Evolutionary conservation across 2,888 invertebrate genomes (phyloP).

Genomic region (Drosophila peninsularis): DNA sequence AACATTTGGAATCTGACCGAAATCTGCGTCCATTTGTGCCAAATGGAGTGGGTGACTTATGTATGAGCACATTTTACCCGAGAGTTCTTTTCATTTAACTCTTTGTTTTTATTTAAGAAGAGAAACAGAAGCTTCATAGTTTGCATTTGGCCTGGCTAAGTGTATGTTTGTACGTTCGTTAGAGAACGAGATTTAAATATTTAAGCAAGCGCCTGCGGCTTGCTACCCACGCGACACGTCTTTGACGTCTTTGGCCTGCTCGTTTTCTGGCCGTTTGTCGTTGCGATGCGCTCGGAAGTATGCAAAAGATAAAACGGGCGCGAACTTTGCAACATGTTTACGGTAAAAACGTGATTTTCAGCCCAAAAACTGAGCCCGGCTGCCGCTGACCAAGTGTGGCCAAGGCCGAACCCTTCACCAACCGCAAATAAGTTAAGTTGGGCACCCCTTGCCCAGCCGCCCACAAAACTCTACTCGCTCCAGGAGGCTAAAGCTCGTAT

Average conservation of each 20-base stretch:
- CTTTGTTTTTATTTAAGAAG: conserved; percentile 5
- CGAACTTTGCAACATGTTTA: conserved; percentile 80
- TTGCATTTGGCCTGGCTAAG: conserved; percentile 23
- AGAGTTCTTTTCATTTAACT: not conserved
- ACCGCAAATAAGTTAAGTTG: conserved; percentile 76
- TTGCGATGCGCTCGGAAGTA: conserved; percentile 45
- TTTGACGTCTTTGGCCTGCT: conserved; percentile 69
- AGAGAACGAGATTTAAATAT: conserved; percentile 69
- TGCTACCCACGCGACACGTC: conserved; percentile 58
- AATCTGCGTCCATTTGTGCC: not conserved
- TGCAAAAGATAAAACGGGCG: conserved; percentile 71
- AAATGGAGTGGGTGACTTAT: no score
- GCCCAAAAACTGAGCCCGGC: conserved; percentile 60
- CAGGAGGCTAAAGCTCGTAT: conserved; percentile 39
- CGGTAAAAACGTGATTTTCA: conserved; percentile 80
- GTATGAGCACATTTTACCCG: not conserved
- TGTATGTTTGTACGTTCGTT: conserved; percentile 32
- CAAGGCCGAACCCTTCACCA: conserved; percentile 68
- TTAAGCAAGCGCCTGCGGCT: conserved; percentile 35
- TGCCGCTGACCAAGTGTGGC: conserved; percentile 73
- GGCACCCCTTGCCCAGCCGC: conserved; percentile 19
- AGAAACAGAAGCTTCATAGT: conserved; percentile 22
- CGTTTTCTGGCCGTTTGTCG: conserved; percentile 46
- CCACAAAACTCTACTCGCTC: conserved; percentile 1
- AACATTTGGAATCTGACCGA: no score